Base-by-base conservation (phyloP, 92 coral and sea anemone genomes). In the Siderastrea siderea region DNA sequence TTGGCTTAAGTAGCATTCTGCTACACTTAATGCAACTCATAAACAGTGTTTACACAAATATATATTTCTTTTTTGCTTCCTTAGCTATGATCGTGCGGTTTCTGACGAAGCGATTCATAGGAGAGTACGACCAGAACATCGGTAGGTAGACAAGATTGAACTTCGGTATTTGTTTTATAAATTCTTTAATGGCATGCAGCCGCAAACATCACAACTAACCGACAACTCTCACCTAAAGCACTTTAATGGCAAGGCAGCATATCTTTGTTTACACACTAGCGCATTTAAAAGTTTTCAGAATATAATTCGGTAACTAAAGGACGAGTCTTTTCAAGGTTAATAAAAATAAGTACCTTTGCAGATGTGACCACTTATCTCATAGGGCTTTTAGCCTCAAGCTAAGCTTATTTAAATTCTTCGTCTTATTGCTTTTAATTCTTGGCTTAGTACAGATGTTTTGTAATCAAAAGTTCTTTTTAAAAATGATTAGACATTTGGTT, bases 81-180 rank as follows among this genome's bases (percentile, higher is more conserved):
- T 44, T 68, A 96, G 98, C 98, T 13, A 93, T 96, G 93, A 94
- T 92, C 9, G 98, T 96, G 60, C 90, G 98, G 13, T 96, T 96
- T 74, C 91, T 96, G 68, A 96, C 98, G 58, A 96, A 88, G 58
- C 86, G 95, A 85, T 96, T 92, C 86, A 96, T 96, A 3, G 98
- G 98, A 2, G 98, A 96, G 68, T 96, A 96, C 84, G 98, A 96
- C 89, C 96, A 95, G 5, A 92, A 93, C 65, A 88, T 88, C 45
- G 98, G 98, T 96, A 72, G 46, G 87, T 83, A 17, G 17, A n/a
- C 61, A 16, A 49, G 8, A 5, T 26, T 46, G 3, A 11, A 4
- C 15, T 52, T 71, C 6, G 8, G 13, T 68, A 14, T 68, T 81
- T 81, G 76, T 68, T 10, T 68, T 68, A 12, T 49, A 44, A 50